Conservation (phyloP, 2,113 vertebrate genomes). For the Cephalopholis sonnerati region DNA sequence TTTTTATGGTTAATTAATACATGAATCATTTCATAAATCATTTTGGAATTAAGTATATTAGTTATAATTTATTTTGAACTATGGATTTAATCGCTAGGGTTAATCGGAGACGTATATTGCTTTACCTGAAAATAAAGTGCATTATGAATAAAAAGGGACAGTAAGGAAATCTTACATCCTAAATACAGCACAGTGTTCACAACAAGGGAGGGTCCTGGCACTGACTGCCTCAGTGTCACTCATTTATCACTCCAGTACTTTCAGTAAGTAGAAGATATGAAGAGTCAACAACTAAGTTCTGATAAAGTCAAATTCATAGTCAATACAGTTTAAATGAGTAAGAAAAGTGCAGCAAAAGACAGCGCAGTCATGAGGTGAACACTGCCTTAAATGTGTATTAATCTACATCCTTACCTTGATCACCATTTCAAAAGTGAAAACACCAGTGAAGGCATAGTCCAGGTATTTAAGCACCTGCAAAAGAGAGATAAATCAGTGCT, state of each 20-base stretch:
- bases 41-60: not conserved
- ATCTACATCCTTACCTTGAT: slow-evolving; percentile 90
- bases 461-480: slow-evolving; percentile 94
- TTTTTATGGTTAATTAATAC: not conserved
- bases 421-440: slow-evolving; percentile 99
- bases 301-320: slow-evolving; percentile 1
- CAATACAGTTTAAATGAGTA: not conserved
- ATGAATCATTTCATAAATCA: not conserved
- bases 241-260: slow-evolving; percentile 20
- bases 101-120: not conserved
- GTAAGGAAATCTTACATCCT: not conserved
- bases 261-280: not conserved
- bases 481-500: slow-evolving; percentile 26
- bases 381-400: not conserved
- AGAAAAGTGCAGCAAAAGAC: not conserved
- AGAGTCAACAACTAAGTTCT: slow-evolving; percentile 3
- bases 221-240: not conserved
- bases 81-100: too few relatives aligned
- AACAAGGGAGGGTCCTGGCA: slow-evolving; percentile 5
- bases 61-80: too few relatives aligned
- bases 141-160: not conserved
- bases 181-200: not conserved
- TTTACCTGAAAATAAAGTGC: not conserved
- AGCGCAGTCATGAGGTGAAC: not conserved
- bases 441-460: slow-evolving; percentile 98